These are phyloP conservation scores for Emmelina monodactyla DNA, from an alignment of 2,888 invertebrate species.

Conservation along the genomic window DNA sequence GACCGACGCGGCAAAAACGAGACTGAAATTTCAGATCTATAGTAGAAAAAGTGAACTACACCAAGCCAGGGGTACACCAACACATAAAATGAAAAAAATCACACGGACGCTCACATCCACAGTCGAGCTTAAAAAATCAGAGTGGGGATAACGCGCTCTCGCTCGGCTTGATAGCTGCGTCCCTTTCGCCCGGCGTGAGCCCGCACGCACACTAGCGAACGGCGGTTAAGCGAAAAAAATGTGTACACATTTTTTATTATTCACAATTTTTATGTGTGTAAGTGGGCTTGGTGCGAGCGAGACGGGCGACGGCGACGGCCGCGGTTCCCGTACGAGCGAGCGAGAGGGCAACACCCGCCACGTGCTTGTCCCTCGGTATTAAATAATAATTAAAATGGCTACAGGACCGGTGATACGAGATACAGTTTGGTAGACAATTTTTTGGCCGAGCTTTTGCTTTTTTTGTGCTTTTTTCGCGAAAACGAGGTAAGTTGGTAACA, in stretches of 20 bases:
- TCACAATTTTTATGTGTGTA: conserved; percentile 67
- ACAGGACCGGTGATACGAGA: conserved; percentile 60
- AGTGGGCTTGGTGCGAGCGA: conserved; percentile 55
- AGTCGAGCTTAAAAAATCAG: conserved; percentile 61
- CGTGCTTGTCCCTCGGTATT: conserved; percentile 65
- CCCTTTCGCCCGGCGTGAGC: conserved; percentile 50
- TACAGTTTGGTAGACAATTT: conserved; percentile 62
- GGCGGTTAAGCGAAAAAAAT: conserved; percentile 65
- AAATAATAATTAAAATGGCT: conserved; percentile 68
- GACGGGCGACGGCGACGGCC: conserved; percentile 29
- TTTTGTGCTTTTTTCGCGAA: conserved; percentile 59
- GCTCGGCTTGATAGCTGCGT: conserved; percentile 30
- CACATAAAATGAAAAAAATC: conserved; percentile 66
- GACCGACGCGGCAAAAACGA: conserved; percentile 66
- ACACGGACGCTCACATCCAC: conserved; percentile 56
- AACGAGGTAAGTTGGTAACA: conserved; percentile 26
- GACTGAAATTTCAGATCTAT: conserved; percentile 68
- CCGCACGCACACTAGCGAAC: conserved; percentile 48
- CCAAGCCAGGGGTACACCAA: conserved; percentile 65
- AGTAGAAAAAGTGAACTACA: conserved; percentile 68
- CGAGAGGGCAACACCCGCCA: conserved; percentile 46
- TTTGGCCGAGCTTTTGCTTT: conserved; percentile 59
- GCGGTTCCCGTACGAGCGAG: conserved; percentile 22
- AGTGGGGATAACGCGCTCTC: conserved; percentile 43
- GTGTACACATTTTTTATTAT: conserved; percentile 68